Evolutionary conservation across 2,888 invertebrate genomes (phyloP), one percentile per base, ranked within the genome.

Genomic region (Corythucha ciliata): DNA sequence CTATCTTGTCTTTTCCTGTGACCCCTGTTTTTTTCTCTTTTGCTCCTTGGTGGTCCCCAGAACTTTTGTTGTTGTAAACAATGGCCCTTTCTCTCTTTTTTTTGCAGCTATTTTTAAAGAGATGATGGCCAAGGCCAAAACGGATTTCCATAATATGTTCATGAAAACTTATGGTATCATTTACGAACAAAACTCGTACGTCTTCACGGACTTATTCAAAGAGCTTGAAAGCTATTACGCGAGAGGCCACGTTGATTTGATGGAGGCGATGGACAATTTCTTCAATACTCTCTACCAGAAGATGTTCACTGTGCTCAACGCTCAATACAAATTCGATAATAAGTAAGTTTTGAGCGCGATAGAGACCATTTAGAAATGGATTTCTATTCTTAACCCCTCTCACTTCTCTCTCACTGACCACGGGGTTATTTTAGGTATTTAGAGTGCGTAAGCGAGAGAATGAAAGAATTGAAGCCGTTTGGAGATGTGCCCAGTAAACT

Each of bases 121-220:
- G 60, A 77, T 94, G 63, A 73, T 94, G 68, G 75, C 78, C 61
- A 80, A 81, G 59, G 89, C 92, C 20, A 83, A 86, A 62, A 76
- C 76, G 60, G 90, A 87, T 66, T 90, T 96, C 69, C 90, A 96
- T 71, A 80, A 81, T 57, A 94, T 96, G 94, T 96, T 94, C 74
- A 85, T 86, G 66, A 78, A 81, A 61, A 96, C 94, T 0, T 96
- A 96, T 72, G 94, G 94, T 48, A 81, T 90, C 69, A 80, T 94
- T 62, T 96, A 96, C 74, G 85, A 93, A 66, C 85, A 90, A 66
- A 91, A 96, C 70, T 79, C 92, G 10, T 83, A 86, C 65, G 87
- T 96, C 40, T 96, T 96, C 72, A 83, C 84, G 57, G 85, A 91
- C 67, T 77, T 96, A 56, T 96, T 93, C 71, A 78, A 78, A 58